Conservation (phyloP, 2,113 vertebrate species). For the Ptilorrhoa leucosticta region DNA sequence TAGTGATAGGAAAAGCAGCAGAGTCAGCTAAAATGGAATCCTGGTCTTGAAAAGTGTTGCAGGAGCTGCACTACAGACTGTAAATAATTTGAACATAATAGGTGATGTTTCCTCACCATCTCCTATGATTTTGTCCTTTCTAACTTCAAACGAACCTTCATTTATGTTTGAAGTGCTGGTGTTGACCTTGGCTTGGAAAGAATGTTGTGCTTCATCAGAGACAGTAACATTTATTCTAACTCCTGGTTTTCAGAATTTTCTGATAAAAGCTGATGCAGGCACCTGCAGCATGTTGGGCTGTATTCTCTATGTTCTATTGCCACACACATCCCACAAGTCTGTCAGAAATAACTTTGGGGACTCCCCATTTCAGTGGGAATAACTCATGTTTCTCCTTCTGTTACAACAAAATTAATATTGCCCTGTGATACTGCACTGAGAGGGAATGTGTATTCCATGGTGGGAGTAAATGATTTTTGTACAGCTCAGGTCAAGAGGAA, state of each 20-base stretch:
- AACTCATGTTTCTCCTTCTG: not conserved
- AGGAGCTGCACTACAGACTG: not conserved
- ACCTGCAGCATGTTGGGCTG: not conserved
- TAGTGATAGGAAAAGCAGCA: not conserved
- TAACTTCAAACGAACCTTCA: not conserved
- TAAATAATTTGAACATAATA: not conserved
- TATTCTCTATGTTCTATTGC: not conserved
- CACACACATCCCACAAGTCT: not conserved
- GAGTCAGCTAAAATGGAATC: not conserved
- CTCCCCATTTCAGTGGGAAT: not conserved
- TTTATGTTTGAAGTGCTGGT: not conserved
- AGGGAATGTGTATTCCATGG: not conserved
- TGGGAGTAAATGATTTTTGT: not conserved
- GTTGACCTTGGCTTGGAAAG: not conserved
- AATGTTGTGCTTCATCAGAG: not conserved
- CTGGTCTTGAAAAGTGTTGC: fast-evolving
- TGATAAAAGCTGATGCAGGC: not conserved
- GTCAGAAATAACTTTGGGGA: not conserved
- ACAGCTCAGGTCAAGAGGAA: not conserved
- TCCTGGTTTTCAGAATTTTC: not conserved
- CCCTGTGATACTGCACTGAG: not conserved
- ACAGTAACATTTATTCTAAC: not conserved
- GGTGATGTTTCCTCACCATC: not conserved
- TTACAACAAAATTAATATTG: not conserved
- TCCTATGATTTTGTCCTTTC: not conserved